phyloP scores from a whole-genome alignment of 2,113 vertebrate species.

The Zeus faber region DNA sequence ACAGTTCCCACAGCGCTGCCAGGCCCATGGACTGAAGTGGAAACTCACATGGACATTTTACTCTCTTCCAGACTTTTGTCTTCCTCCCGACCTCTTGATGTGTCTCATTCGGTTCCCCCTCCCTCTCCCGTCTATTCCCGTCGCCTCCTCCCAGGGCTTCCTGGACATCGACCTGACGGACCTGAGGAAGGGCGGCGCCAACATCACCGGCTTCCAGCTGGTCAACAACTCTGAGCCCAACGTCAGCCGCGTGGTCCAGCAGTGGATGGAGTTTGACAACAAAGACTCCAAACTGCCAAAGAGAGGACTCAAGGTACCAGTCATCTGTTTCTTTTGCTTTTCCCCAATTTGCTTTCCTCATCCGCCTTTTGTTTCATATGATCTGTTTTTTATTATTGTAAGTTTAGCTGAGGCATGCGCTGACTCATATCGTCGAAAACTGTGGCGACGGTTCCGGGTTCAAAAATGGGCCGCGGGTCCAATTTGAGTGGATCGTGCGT shows the following conservation, averaged over 20 bases:
- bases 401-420: no score
- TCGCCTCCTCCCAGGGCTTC: constrained; percentile 81
- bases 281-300: constrained; percentile 91
- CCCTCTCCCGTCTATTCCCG: constrained; percentile 14
- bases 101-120: not conserved
- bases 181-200: constrained; percentile 92
- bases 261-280: constrained; percentile 92
- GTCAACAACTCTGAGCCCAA: constrained; percentile 88
- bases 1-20: no score
- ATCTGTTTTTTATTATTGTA: no score
- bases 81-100: not conserved
- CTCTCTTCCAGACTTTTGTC: no score
- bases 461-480: no score
- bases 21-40: no score
- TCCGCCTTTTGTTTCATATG: no score
- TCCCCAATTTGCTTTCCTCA: not conserved
- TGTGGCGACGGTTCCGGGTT: no score
- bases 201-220: constrained; percentile 95
- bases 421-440: no score
- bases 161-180: constrained; percentile 94
- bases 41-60: no score
- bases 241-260: constrained; percentile 87
- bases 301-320: constrained; percentile 85
- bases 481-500: no score
- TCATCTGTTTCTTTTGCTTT: not conserved